Evolutionary conservation across 2,797 vertebrate species (phyloP).

Genomic region (Halcyon leucocephala): DNA sequence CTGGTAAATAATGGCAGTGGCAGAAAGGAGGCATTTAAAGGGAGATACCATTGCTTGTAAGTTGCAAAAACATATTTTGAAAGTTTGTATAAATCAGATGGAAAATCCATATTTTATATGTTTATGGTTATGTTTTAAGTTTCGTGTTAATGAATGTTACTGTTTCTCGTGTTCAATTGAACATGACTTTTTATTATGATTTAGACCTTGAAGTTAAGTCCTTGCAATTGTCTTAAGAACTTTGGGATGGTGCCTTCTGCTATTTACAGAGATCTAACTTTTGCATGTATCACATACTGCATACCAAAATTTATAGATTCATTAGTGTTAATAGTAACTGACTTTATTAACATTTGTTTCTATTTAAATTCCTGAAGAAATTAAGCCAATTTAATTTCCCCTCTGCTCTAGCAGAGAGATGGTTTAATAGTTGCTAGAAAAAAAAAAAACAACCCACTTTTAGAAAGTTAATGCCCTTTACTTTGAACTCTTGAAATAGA

Average conservation of each 20-base stretch:
- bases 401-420: not conserved
- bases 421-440: not conserved
- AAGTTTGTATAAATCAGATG: not conserved
- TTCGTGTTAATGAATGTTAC: not conserved
- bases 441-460: fast-evolving
- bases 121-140: not conserved
- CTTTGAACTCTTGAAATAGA: not conserved
- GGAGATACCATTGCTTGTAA: not conserved
- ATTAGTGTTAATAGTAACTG: not conserved
- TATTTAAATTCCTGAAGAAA: not conserved
- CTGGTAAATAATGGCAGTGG: not conserved
- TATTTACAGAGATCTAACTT: not conserved
- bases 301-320: not conserved
- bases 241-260: not conserved
- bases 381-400: not conserved
- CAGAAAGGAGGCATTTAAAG: not conserved
- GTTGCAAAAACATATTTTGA: not conserved
- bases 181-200: not conserved
- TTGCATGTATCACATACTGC: not conserved
- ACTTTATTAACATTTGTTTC: not conserved
- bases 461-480: not conserved
- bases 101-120: not conserved
- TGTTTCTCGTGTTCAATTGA: not conserved
- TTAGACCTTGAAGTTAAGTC: not conserved
- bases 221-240: not conserved